Evolutionary conservation across 2,888 invertebrate genomes (phyloP).

Genomic region (Galeruca laticollis): DNA sequence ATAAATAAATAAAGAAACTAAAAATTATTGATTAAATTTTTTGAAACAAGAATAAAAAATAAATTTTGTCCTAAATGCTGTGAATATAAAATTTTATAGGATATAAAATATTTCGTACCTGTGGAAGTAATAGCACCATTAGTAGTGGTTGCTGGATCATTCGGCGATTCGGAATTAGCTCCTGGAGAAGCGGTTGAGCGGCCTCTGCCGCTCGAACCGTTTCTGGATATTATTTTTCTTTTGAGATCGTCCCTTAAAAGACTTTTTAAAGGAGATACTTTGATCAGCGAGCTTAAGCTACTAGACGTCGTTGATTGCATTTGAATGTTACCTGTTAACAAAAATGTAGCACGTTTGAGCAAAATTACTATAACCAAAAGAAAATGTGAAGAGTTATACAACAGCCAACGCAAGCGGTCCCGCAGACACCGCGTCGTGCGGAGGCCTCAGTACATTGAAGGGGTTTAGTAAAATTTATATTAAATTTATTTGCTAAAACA

Average conservation of each 20-base stretch:
- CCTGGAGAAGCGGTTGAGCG: slow-evolving; percentile 65
- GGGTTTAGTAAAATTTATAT: no score
- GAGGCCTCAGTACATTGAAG: no score
- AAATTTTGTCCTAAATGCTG: not conserved
- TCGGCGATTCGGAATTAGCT: slow-evolving; percentile 60
- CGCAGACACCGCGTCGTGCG: no score
- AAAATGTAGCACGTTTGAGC: not conserved
- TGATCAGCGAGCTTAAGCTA: slow-evolving; percentile 78
- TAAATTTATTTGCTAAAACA: no score
- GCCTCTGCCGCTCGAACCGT: slow-evolving; percentile 67
- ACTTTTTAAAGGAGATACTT: slow-evolving; percentile 87
- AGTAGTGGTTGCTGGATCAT: slow-evolving; percentile 66
- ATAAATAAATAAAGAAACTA: not conserved
- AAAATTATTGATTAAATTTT: not conserved
- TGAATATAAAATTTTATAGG: not conserved
- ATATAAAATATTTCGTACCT: slow-evolving; percentile 62
- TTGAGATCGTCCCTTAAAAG: slow-evolving; percentile 86
- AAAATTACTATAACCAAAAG: no score
- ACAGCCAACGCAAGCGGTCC: no score
- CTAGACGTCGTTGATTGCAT: slow-evolving; percentile 74
- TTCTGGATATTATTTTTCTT: slow-evolving; percentile 81
- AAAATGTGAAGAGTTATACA: no score
- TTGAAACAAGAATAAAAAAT: not conserved
- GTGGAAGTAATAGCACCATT: slow-evolving; percentile 77
- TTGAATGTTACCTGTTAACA: slow-evolving; percentile 52